Evolutionary conservation across 2,888 invertebrate genomes (phyloP).

Genomic region (Agriotes lineatus): DNA sequence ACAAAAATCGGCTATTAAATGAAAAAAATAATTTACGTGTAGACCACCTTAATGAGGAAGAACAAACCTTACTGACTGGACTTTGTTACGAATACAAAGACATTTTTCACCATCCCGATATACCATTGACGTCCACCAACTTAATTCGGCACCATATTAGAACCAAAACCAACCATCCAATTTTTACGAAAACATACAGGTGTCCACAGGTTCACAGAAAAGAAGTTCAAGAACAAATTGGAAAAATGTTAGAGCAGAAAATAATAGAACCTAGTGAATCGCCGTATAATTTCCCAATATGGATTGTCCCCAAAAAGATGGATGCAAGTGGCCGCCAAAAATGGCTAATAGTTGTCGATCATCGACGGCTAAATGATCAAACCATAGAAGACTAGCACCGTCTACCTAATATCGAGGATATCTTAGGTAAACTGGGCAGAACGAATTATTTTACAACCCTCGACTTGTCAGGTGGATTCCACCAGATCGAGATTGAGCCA

Average conservation of each 20-base stretch:
- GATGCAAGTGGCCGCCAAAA: conserved; percentile 5
- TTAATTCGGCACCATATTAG: conserved; percentile 3
- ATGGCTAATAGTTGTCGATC: conserved; percentile 14
- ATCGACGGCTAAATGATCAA: conserved; percentile 26
- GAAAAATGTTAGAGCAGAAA: conserved; percentile 10
- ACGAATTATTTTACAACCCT: conserved; percentile 48
- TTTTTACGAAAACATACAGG: conserved; percentile 22
- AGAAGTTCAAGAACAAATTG: conserved; percentile 16
- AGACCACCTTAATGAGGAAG: conserved; percentile 22
- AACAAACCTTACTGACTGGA: not conserved
- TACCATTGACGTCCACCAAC: conserved; percentile 15
- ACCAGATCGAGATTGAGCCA: conserved; percentile 47
- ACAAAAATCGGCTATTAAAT: too few species aligned
- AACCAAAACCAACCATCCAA: not conserved
- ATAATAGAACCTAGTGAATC: conserved; percentile 5
- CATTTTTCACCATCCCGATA: not conserved
- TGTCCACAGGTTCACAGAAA: conserved; percentile 17
- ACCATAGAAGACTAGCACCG: conserved; percentile 46
- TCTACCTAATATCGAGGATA: conserved; percentile 45
- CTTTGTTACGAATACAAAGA: conserved; percentile 19
- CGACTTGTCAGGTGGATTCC: conserved; percentile 49
- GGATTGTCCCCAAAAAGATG: conserved; percentile 24
- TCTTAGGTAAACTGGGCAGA: conserved; percentile 46
- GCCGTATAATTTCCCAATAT: conserved; percentile 19
- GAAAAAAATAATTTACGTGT: too few species aligned